phyloP scores from a whole-genome alignment of 2,888 invertebrate species.

The Brachyptera putata region DNA sequence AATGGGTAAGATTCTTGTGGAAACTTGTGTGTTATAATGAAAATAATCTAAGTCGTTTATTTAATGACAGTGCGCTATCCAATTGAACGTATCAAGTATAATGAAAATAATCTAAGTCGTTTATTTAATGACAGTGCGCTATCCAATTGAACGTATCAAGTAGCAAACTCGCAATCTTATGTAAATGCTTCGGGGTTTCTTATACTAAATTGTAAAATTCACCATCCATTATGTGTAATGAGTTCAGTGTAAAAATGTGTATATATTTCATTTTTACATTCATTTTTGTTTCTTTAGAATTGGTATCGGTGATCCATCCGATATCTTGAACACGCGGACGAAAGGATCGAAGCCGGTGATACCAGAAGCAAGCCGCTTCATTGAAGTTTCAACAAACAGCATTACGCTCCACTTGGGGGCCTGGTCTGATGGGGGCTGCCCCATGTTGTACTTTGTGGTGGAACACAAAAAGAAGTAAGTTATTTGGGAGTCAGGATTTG shows the following conservation, averaged over 20 bases:
- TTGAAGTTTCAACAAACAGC: conserved; percentile 89
- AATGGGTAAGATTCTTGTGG: conserved; percentile 67
- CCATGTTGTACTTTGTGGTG: conserved; percentile 92
- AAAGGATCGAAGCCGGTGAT: conserved; percentile 91
- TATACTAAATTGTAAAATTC: too few species aligned
- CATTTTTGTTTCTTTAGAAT: too few species aligned
- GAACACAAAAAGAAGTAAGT: conserved; percentile 88
- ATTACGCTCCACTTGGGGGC: conserved; percentile 87
- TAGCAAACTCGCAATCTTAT: too few species aligned
- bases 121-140: too few species aligned
- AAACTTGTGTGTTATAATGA: background rate
- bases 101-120: background rate
- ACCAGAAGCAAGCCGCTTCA: conserved; percentile 84
- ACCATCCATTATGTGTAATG: too few species aligned
- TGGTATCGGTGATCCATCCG: conserved; percentile 87
- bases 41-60: background rate
- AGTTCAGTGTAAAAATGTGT: too few species aligned
- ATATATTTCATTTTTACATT: too few species aligned
- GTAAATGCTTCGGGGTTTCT: too few species aligned
- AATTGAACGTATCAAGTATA: too few species aligned
- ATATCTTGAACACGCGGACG: conserved; percentile 82
- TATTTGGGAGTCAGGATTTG: too few species aligned
- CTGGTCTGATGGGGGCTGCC: conserved; percentile 94
- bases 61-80: too few species aligned
- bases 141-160: too few species aligned